Evolutionary conservation across 1,140 invertebrate species (phyloP).

Genomic region (Theocolax elegans): DNA sequence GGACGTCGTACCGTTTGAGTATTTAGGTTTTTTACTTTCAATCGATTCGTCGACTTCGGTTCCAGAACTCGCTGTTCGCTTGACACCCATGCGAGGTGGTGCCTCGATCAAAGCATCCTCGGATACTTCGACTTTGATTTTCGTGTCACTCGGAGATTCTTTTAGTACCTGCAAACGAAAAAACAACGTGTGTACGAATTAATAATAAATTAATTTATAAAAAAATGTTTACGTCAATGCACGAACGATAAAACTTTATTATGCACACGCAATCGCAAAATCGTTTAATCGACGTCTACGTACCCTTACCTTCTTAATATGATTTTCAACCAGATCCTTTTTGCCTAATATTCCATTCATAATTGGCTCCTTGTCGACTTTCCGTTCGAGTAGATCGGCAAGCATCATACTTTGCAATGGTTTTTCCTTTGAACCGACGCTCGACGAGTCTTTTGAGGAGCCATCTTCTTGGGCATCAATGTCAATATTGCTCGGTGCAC

Average conservation of each 20-base stretch:
- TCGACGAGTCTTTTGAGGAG: constrained; percentile 69
- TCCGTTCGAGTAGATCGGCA: constrained; percentile 75
- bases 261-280: constrained; percentile 46
- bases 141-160: constrained; percentile 59
- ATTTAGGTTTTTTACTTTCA: constrained; percentile 67
- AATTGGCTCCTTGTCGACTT: constrained; percentile 72
- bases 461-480: constrained; percentile 70
- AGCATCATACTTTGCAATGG: constrained; percentile 71
- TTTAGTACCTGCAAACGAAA: constrained; percentile 57
- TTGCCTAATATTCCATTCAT: constrained; percentile 72
- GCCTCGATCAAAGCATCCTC: constrained; percentile 61
- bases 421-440: constrained; percentile 60
- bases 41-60: constrained; percentile 62
- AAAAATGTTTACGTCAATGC: too few species aligned
- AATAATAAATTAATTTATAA: background rate
- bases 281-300: too few species aligned
- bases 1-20: constrained; percentile 67
- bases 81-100: constrained; percentile 56
- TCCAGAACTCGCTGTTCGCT: constrained; percentile 61
- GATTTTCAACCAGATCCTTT: constrained; percentile 72
- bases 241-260: too few species aligned
- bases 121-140: constrained; percentile 55
- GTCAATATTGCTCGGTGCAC: constrained; percentile 68
- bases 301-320: constrained; percentile 66
- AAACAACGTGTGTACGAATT: too few species aligned